Evolutionary conservation across 2,888 invertebrate species (phyloP), one percentile per base, ranked within the genome.

Genomic region (Erpobdella octoculata): DNA sequence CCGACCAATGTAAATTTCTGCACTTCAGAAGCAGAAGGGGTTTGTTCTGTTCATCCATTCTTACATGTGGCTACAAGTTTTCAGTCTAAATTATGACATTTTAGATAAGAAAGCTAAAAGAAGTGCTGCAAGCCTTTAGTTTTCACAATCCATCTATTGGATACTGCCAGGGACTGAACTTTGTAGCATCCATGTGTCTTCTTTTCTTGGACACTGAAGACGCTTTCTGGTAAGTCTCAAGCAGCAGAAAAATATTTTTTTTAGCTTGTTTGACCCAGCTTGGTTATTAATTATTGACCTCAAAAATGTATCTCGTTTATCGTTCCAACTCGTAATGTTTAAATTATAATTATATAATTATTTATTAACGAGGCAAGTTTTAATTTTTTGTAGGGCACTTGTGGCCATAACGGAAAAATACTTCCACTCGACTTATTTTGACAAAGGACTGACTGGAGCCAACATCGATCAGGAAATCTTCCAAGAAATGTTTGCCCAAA

Each of bases 141-240:
- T 80, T 85, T 35, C 86, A 86, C 78, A 86, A 85, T 76, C 84
- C 85, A 15, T 77, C 77, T 15, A 79, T 85, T 38, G 86, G 86
- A 18, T 86, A 86, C 77, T 86, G 86, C 75, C 86, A 86, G 79
- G 86, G 86, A 38, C 86, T 86, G 85, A 86, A 86, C 79, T 86
- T 86, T 78, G 80, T 86, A 31, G 85, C 83, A 0, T 86, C 84
- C 33, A 84, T 86, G 78, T 80, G 82, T 3, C 80, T 86, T 0
- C 79, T 86, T 28, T 85, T 86, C 74, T 80, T 86, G 76, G 83
- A 85, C 70, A 82, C 86, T 1, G 85, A 86, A 76, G 86, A 86
- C 76, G 83, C 86, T 4, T 86, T 86, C 78, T 86, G 86, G 86
- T 84, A 76, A 76, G 77, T 75, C 3, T n/a, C n/a, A n/a, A n/a